Evolutionary conservation across 2,888 invertebrate genomes (phyloP), one percentile per base, ranked within the genome.

Genomic region (Argynnis bischoffii): DNA sequence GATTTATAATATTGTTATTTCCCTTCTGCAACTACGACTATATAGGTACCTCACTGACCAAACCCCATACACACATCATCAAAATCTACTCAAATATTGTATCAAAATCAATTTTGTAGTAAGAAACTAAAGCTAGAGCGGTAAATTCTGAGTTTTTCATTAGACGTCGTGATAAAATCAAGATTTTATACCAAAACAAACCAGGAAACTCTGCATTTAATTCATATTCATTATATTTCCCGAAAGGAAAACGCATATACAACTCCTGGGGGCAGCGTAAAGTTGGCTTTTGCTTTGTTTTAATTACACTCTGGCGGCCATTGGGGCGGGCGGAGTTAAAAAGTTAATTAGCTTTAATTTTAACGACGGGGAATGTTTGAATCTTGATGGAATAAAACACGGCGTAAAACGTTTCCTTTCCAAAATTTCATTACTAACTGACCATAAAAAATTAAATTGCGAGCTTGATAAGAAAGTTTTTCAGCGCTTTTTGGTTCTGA

Each of bases 321-420:
- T 77, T 71, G 76, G 74, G 79, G 80, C 60, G 78, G 76, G 75
- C 77, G 74, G 80, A 87, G 84, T 84, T 84, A 86, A 88, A 88
- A 89, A 88, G 87, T 87, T 88, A 89, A 88, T 89, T 88, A 87
- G 86, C 83, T 87, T 86, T 84, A 89, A 89, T 89, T 89, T 88
- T 89, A 84, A 88, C 77, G 74, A 74, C 77, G 74, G 72, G 80
- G 80, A 75, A 76, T 75, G 76, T 80, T 78, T 77, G 78, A 77
- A 78, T 81, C 81, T 79, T 76, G 78, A 78, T 80, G 80, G 75
- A 74, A 77, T 76, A 75, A 78, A 78, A 75, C 73, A 73, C 72
- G 71, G 71, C 76, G 74, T 66, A 69, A 76, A 69, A 68, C 69
- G 71, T 64, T 72, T 71, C 56, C 31, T 70, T 60, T 60, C 50